phyloP scores from a whole-genome alignment of 2,797 vertebrate species.

The Perdix hodgsoniae region DNA sequence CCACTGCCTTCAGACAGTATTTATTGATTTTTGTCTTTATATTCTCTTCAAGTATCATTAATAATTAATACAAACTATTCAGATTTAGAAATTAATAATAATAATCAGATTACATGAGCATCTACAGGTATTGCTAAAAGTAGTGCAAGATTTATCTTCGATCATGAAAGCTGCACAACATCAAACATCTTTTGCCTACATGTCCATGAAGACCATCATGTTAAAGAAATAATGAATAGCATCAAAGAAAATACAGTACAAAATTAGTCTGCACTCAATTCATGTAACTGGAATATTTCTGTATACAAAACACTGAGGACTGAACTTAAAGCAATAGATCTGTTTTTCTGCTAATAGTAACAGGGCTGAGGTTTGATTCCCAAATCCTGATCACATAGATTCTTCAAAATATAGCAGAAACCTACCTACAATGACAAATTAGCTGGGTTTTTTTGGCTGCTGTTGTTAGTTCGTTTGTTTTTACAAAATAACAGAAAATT shows the following conservation, averaged over 20 bases:
- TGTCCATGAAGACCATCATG: neutral
- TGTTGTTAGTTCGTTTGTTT: neutral
- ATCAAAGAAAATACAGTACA: neutral
- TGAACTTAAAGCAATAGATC: neutral
- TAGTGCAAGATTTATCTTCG: neutral
- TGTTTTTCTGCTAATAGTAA: neutral
- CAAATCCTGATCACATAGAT: neutral
- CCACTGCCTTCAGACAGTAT: neutral
- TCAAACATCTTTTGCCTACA: accelerated
- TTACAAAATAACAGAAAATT: neutral
- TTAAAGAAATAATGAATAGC: neutral
- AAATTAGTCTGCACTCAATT: neutral
- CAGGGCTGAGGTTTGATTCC: neutral
- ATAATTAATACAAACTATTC: neutral
- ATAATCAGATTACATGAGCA: neutral
- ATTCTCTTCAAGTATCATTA: neutral
- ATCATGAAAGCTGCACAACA: neutral
- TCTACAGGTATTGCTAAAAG: neutral
- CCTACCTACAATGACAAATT: neutral
- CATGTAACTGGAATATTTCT: neutral
- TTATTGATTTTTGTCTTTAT: neutral
- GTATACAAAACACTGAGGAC: neutral
- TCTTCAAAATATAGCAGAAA: neutral
- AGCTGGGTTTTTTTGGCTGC: neutral
- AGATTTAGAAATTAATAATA: neutral